Evolutionary conservation across 2,888 invertebrate species (phyloP), one percentile per base, ranked within the genome.

Genomic region (Trichacis sp.): DNA sequence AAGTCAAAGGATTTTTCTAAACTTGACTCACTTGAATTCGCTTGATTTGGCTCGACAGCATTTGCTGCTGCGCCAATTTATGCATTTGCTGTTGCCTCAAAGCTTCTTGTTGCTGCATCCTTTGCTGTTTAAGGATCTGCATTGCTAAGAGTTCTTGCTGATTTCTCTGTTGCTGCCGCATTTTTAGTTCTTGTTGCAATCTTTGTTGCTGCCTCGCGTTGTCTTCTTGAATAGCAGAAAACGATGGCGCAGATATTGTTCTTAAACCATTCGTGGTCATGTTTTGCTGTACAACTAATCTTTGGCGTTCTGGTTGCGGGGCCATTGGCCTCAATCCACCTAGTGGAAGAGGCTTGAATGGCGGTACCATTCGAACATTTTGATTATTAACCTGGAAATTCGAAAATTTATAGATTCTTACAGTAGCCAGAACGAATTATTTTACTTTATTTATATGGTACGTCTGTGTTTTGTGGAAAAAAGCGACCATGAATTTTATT

Each of bases 321-420:
- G 92, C 93, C 81, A 89, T 91, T 1, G 84, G 84, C 9, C 84
- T 73, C 2, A 73, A 62, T 3, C 68, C 74, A 1, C 82, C 89
- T 18, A 91, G 88, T 42, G 93, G 93, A 68, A 94, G 87, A 0
- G 94, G 94, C 77, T 89, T 92, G 84, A 94, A 94, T 0, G 93
- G 90, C 29, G 94, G 94, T 6, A 94, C 89, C 14, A 50, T 42
- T 19, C 63, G 62, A 6, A 14, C 5, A 40, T 40, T 40, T 40
- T 40, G 12, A 40, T 40, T 40, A 40, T 15, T 40, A 12, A 40
- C 40, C 40, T 40, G 15, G 5, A 15, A 40, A 14, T 15, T 15
- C 2, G 5, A 40, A 24, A 40, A 40, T 9, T 40, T 40, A 14
- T 15, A 1, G 14, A 40, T 40, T n/a, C 8, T 8, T 24, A 24